phyloP scores from a whole-genome alignment of 1,140 invertebrate genomes.

The Episyrphus balteatus region DNA sequence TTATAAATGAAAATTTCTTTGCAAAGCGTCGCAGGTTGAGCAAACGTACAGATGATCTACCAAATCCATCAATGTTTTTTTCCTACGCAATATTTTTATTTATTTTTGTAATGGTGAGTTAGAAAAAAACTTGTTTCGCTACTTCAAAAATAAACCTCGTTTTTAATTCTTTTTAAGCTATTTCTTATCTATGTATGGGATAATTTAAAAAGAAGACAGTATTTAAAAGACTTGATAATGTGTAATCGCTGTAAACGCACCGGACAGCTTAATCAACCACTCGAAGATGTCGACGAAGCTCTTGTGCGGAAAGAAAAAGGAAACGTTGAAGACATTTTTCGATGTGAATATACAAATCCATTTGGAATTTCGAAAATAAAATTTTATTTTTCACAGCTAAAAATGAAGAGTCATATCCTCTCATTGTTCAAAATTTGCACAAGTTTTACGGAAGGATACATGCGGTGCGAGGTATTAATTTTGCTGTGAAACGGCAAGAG shows the following conservation, averaged over 20 bases:
- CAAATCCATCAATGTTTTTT: conserved; percentile 16
- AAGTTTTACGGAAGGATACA: conserved; percentile 26
- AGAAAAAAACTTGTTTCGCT: not conserved
- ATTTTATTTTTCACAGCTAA: conserved; percentile 6
- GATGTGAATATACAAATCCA: not conserved
- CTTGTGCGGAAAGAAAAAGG: conserved; percentile 9
- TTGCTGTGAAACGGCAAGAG: conserved; percentile 61
- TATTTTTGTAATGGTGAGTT: conserved; percentile 5
- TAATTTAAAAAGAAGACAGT: conserved; percentile 18
- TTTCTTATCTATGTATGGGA: conserved; percentile 24
- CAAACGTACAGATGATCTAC: not conserved
- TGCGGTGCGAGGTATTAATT: conserved; percentile 59
- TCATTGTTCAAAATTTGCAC: conserved; percentile 25
- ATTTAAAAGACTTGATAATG: conserved; percentile 8
- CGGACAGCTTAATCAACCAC: not conserved
- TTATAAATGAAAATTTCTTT: conserved; percentile 29
- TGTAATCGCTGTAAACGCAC: not conserved
- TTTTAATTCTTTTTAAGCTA: conserved; percentile 7
- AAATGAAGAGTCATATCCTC: conserved; percentile 11
- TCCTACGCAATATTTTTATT: conserved; percentile 14
- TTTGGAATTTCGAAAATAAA: not conserved
- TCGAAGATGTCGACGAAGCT: conserved; percentile 1
- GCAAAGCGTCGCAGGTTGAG: conserved; percentile 8
- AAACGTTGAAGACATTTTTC: conserved; percentile 11
- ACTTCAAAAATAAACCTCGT: not conserved